Base-by-base conservation (phyloP, 2,797 vertebrate species). In the Sciurus carolinensis region DNA sequence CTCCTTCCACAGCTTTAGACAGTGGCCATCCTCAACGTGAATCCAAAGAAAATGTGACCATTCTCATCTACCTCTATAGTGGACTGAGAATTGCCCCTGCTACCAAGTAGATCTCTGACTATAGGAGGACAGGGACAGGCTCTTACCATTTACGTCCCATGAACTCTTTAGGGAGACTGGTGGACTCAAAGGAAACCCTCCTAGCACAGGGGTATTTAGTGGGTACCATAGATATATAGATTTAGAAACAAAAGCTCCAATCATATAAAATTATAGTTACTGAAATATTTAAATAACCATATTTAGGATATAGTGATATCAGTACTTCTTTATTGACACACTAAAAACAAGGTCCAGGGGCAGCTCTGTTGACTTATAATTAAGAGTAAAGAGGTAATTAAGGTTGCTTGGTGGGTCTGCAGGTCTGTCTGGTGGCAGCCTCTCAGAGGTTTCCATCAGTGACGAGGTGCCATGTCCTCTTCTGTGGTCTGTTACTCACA, bases 71-170 rank as follows among this genome's bases (percentile, higher is more conserved):
- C n/a, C 22, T n/a, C 13, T 10, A 6, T 11, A 14, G 67, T 24
- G 10, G 30, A 15, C 36, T 39, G 30, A 76, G 50, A 14, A 26
- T 50, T 9, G 1, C 52, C 3, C 20, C 7, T 69, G 15, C 36
- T 80, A 17, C 14, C 44, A 42, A 24, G 9, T 26, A 28, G 73
- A 39, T 13, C 17, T 15, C 50, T 39, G 39, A 1, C 7, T 5
- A 3, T 0, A 39, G 33, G 22, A 26, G 2, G 1, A 0, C 1
- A 42, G 9, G 11, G 39, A 3, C 12, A 2, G 1, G 8, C 9
- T 42, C 24, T 69, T 39, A 1, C 2, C 30, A 17, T 20, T 11
- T 11, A 14, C 36, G 15, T 44, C 24, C 24, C 59, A 5, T 1
- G 30, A 52, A 15, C 12, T 52, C 13, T 0, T 33, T 36, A n/a